A percentile compares a stretch with the other conserved stretches of the same genome.
Evolutionary conservation across 2,797 vertebrate genomes (phyloP).

Genomic region (Centropyge bicolor): DNA sequence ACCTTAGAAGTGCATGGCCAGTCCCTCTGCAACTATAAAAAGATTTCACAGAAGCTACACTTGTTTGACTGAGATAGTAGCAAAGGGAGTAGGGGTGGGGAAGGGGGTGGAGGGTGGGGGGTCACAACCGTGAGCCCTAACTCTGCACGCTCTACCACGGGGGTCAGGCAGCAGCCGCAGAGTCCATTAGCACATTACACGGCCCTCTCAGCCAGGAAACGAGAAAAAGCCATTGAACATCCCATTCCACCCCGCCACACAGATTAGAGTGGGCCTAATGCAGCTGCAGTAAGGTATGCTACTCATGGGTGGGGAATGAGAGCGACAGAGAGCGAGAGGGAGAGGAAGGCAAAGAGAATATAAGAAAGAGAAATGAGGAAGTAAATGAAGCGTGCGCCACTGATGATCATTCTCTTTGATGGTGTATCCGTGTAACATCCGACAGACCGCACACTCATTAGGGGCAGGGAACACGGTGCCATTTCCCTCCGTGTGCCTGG

Average conservation of each 20-base stretch:
- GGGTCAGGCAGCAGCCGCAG: constrained; percentile 70
- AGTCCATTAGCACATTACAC: constrained; percentile 84
- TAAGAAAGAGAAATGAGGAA: constrained; percentile 65
- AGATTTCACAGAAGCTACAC: constrained; percentile 54
- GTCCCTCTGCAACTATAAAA: constrained; percentile 67
- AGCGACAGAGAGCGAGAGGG: constrained; percentile 13
- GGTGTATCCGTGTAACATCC: constrained; percentile 52
- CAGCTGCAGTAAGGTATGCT: constrained; percentile 63
- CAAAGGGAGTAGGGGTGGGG: too few relatives aligned
- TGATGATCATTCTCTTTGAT: constrained; percentile 75
- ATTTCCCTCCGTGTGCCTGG: constrained; percentile 25
- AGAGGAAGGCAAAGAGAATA: constrained; percentile 50
- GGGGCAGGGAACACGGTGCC: constrained; percentile 35
- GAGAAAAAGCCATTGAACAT: constrained; percentile 75
- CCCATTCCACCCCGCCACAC: constrained; percentile 70
- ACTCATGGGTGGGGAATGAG: constrained; percentile 45
- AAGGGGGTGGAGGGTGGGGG: too few relatives aligned
- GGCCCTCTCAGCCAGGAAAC: constrained; percentile 70
- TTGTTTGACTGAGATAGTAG: constrained; percentile 58
- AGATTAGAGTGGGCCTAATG: constrained; percentile 74
- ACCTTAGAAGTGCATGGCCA: constrained; percentile 52
- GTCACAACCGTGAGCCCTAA: constrained; percentile 51
- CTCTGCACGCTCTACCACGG: constrained; percentile 46
- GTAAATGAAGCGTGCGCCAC: constrained; percentile 69
- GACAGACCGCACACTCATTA: constrained; percentile 59